phyloP scores from a whole-genome alignment of 2,113 vertebrate genomes.

The Spizaetus ornatus region DNA sequence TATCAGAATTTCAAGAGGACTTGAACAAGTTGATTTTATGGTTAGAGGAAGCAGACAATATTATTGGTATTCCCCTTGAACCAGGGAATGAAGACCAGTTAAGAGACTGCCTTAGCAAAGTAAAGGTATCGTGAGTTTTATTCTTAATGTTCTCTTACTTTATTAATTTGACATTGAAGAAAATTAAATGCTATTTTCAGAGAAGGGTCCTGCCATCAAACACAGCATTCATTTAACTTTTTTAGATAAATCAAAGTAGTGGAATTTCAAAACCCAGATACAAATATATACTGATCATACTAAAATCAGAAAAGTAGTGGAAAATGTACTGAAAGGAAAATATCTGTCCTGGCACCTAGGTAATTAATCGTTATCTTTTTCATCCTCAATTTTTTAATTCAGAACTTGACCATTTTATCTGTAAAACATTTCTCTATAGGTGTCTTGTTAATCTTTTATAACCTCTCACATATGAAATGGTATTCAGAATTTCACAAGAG shows the following conservation, averaged over 20 bases:
- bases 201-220: not conserved
- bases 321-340: not conserved
- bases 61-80: slow-evolving; percentile 73
- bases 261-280: not conserved
- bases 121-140: slow-evolving; percentile 81
- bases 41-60: slow-evolving; percentile 81
- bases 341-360: not conserved
- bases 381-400: not conserved
- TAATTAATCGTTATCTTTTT: not conserved
- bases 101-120: slow-evolving; percentile 82
- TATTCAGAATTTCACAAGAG: not conserved
- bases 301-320: not conserved
- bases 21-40: slow-evolving; percentile 84
- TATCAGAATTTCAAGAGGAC: slow-evolving; percentile 83
- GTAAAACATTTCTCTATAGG: not conserved
- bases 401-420: not conserved
- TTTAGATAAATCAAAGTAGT: not conserved
- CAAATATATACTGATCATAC: not conserved
- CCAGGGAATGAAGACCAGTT: slow-evolving; percentile 84
- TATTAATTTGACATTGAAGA: not conserved
- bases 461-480: not conserved
- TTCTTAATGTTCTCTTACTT: not conserved
- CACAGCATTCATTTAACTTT: not conserved
- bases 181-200: not conserved
- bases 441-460: not conserved